Evolutionary conservation across 2,888 invertebrate genomes (phyloP).

Genomic region (Colletes collaris): DNA sequence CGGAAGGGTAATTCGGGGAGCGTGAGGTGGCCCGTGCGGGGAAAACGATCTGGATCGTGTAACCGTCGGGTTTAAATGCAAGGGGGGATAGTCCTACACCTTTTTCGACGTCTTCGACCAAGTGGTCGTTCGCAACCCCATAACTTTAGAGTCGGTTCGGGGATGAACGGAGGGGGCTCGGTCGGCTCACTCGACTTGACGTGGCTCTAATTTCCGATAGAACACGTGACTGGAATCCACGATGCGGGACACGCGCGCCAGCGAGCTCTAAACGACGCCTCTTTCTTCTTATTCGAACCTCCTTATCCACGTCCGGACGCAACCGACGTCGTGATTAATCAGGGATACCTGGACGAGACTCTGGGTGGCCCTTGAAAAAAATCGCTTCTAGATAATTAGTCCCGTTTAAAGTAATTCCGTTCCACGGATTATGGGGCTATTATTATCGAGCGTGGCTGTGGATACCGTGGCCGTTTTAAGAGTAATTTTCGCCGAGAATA

Average conservation of each 20-base stretch:
- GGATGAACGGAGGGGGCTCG: conserved; percentile 22
- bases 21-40: conserved; percentile 8
- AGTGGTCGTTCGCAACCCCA: conserved; percentile 53
- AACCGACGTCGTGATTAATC: conserved; percentile 66
- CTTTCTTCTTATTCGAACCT: conserved; percentile 49
- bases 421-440: neutral
- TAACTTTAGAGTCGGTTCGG: conserved; percentile 60
- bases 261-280: conserved; percentile 35
- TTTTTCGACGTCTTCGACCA: conserved; percentile 31
- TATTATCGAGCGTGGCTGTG: too few relatives aligned
- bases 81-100: conserved; percentile 11
- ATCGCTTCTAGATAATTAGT: conserved; percentile 34
- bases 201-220: conserved; percentile 82
- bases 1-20: conserved; percentile 5
- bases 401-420: conserved; percentile 19
- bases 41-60: conserved; percentile 58
- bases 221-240: conserved; percentile 80
- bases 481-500: too few relatives aligned
- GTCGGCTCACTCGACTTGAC: conserved; percentile 65
- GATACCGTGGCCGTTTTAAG: too few relatives aligned
- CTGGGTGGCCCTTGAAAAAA: conserved; percentile 32
- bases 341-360: neutral
- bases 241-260: conserved; percentile 57
- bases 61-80: conserved; percentile 23
- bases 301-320: conserved; percentile 53